Conservation (phyloP, 1,140 invertebrate species). For the Lutraria rhynchaena region DNA sequence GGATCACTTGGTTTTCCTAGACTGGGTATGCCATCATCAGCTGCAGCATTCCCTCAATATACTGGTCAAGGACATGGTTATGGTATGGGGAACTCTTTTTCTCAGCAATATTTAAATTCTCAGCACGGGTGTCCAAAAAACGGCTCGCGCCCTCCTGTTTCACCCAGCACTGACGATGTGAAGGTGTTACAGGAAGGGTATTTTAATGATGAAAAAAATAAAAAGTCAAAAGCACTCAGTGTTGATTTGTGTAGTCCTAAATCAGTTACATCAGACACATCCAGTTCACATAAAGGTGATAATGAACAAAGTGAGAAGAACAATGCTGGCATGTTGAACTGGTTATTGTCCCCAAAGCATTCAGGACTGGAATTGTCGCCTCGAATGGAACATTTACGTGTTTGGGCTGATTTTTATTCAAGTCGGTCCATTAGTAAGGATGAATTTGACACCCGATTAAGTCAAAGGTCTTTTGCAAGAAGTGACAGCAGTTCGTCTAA, state of each 20-base stretch:
- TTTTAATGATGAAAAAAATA: conserved; percentile 40
- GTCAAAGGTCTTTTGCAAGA: background rate
- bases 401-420: conserved; percentile 32
- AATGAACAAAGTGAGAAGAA: background rate
- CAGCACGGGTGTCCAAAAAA: conserved; percentile 72
- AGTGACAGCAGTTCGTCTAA: background rate
- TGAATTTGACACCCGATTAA: too few species aligned
- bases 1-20: conserved; percentile 48
- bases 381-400: conserved; percentile 25
- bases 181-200: conserved; percentile 71
- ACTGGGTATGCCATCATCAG: conserved; percentile 58
- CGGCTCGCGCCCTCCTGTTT: conserved; percentile 71
- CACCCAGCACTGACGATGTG: conserved; percentile 67
- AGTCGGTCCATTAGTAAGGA: background rate
- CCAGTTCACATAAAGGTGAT: conserved; percentile 2
- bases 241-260: conserved; percentile 16
- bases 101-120: conserved; percentile 60
- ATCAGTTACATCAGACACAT: background rate
- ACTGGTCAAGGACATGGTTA: conserved; percentile 55
- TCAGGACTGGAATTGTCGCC: conserved; percentile 7
- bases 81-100: conserved; percentile 55
- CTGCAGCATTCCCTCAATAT: conserved; percentile 57
- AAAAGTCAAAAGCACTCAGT: conserved; percentile 6
- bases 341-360: background rate
- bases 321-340: conserved; percentile 6